Base-by-base conservation (phyloP, 2,888 invertebrate species). In the Leptinotarsa rubiginosa region DNA sequence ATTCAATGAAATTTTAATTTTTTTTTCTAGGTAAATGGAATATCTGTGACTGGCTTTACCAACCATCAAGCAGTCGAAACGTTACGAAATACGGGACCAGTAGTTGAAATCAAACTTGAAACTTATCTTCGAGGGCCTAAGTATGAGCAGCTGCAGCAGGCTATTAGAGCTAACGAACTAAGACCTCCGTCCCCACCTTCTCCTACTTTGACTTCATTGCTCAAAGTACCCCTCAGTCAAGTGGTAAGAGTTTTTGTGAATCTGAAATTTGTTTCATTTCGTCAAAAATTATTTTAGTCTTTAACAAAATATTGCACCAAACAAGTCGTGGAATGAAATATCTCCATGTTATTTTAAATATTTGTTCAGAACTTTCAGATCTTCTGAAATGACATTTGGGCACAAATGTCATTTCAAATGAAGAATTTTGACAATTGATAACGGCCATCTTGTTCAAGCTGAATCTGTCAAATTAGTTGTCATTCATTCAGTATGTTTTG, bases 31-130 rank as follows among this genome's bases (percentile, higher is more conserved):
- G 98, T 95, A 54, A 98, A 99, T 88, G 97, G 96, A 22, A 92
- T 93, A 83, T 94, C 96, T 13, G 90, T 99, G 82, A 92, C 96
- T 79, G 97, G 97, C 74, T 96, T 95, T 85, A 97, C 96, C 72
- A 99, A 99, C 88, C 97, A 97, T 84, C 94, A 96, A 81, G 97
- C 97, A 0, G 97, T 98, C 2, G 96, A 97, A 81, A 91, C 96
- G 66, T 88, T 98, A 20, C 89, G 96, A 47, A 95, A 95, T 81
- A 95, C 97, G 16, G 96, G 96, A 0, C 91, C 92, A 79, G 89
- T 90, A 47, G 95, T 95, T 4, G 88, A 89, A 73, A 89, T 96
- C 49, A 92, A 92, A 83, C 88, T 95, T 75, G 93, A 94, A 81
- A 89, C 94, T 81, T 97, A 96, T 86, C 90, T 96, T 20, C 91